Conservation (phyloP, 2,113 vertebrate species). For the Alethe diademata region DNA sequence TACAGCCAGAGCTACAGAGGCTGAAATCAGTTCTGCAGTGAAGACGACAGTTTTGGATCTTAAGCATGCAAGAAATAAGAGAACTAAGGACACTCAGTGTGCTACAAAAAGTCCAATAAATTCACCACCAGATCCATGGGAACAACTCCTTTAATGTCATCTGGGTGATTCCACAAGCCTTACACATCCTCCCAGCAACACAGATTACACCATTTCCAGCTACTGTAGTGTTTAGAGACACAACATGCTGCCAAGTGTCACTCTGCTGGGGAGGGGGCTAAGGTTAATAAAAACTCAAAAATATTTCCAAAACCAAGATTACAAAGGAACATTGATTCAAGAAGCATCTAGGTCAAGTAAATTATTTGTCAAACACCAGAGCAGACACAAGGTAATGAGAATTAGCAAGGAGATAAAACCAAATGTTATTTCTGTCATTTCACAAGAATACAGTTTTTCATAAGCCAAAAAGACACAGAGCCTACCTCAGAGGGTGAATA, state of each 20-base stretch:
- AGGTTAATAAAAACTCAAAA: background rate
- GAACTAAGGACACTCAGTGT: background rate
- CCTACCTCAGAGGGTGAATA: background rate
- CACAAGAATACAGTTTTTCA: background rate
- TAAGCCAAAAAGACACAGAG: background rate
- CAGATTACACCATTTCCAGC: rapidly evolving
- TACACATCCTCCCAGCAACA: background rate
- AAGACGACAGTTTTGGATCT: background rate
- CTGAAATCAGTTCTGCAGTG: background rate
- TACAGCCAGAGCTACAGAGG: background rate
- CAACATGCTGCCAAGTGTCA: background rate
- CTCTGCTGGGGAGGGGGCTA: background rate
- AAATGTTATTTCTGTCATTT: background rate
- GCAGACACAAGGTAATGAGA: background rate
- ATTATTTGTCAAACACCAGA: background rate
- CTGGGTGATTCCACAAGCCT: background rate
- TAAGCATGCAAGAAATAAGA: background rate
- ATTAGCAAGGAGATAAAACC: background rate
- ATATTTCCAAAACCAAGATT: background rate
- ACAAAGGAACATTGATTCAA: background rate
- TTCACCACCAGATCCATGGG: background rate
- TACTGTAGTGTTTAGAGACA: background rate
- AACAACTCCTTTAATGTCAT: background rate
- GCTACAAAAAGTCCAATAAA: background rate
- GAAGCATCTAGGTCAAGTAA: background rate